Percentiles rank a stretch among this genome's conserved stretches.
Evolutionary conservation across 2,113 vertebrate genomes (phyloP).

Genomic region (Scomber japonicus): DNA sequence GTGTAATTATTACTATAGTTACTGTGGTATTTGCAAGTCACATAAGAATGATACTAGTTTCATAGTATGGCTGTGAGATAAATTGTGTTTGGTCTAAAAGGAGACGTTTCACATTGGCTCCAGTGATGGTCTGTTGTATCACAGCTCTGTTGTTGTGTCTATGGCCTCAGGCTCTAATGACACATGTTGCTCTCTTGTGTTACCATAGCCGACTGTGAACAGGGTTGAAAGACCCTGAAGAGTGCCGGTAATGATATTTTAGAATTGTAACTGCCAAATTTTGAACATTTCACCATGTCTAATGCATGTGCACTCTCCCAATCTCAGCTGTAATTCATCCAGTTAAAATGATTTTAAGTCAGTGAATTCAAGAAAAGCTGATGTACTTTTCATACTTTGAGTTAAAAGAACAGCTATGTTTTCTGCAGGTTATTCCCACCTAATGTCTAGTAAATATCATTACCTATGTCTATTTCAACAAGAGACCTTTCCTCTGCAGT

Average conservation of each 20-base stretch:
- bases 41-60: constrained; percentile 8
- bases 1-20: background rate
- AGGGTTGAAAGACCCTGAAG: constrained; percentile 17
- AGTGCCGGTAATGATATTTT: constrained; percentile 15
- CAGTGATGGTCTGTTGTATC: constrained; percentile 31
- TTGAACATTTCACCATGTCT: background rate
- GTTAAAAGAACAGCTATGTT: background rate
- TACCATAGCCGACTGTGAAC: constrained; percentile 12
- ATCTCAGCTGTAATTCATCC: background rate
- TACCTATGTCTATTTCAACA: no score
- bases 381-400: no score
- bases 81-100: constrained; percentile 73
- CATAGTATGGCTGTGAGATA: constrained; percentile 32
- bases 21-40: background rate
- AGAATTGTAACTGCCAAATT: background rate
- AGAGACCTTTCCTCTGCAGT: no score
- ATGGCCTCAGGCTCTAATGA: constrained; percentile 30
- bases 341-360: background rate
- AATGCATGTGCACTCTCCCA: background rate
- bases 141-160: constrained; percentile 74
- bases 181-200: constrained; percentile 47
- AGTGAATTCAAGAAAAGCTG: no score
- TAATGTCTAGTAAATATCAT: no score
- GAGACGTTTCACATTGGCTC: constrained; percentile 19
- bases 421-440: background rate